Evolutionary conservation across 64 coral and sea anemone species (phyloP).

Genomic region (Actinia tenebrosa): DNA sequence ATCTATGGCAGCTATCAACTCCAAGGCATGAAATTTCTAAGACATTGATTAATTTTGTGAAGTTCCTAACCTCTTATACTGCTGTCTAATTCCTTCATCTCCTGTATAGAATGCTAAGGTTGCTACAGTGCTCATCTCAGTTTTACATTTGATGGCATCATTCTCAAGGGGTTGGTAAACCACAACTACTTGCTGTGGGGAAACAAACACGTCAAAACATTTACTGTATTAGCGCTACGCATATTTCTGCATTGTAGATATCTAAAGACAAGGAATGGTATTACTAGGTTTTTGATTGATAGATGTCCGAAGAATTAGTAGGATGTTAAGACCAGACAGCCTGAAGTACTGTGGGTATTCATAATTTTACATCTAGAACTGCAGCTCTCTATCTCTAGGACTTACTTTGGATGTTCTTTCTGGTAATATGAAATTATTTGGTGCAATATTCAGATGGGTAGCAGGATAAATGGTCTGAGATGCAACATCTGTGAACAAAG

Average conservation of each 20-base stretch:
- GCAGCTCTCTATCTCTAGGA: background rate
- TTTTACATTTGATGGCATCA: conserved; percentile 78
- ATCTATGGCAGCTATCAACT: too few species aligned
- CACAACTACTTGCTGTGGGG: conserved; percentile 57
- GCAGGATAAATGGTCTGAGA: conserved; percentile 63
- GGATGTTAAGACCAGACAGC: too few species aligned
- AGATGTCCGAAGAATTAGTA: too few species aligned
- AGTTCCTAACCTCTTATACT: conserved; percentile 63
- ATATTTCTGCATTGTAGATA: too few species aligned
- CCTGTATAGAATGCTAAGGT: conserved; percentile 82
- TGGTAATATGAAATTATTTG: conserved; percentile 80
- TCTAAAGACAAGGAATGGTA: too few species aligned
- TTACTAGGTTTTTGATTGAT: too few species aligned
- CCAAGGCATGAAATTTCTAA: too few species aligned
- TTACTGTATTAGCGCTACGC: too few species aligned
- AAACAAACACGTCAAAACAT: background rate
- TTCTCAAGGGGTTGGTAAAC: conserved; percentile 88
- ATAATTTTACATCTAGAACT: background rate
- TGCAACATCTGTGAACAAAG: conserved; percentile 60
- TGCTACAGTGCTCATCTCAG: conserved; percentile 75
- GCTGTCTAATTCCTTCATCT: conserved; percentile 81
- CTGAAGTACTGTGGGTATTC: too few species aligned
- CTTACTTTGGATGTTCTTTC: conserved; percentile 88
- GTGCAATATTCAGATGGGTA: conserved; percentile 73
- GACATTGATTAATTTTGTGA: background rate